Evolutionary conservation across 2,113 vertebrate species (phyloP), one percentile per base, ranked within the genome.

Genomic region (Puma concolor): DNA sequence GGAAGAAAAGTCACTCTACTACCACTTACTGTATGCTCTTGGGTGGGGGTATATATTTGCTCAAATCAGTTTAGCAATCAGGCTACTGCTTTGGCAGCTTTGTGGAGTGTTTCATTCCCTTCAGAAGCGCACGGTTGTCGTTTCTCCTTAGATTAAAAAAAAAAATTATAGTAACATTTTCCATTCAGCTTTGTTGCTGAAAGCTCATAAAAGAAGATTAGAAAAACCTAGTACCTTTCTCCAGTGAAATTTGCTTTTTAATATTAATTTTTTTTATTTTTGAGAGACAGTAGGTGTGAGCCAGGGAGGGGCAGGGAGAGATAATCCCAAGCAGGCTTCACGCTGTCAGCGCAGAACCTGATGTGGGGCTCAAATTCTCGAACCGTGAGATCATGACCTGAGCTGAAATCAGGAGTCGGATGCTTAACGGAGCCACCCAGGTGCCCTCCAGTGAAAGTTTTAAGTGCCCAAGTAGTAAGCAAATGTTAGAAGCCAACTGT

Each of bases 141-240:
- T 95, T 96, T 97, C 66, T 79, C n/a, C 38, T 84, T 36, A 82
- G 41, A 94, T 57, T 38, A 38, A 76, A 50, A 95, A 96, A 69
- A 86, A 80, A 11, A 57, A 63, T 66, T 82, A 10, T 15, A 86
- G 44, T 54, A 89, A 86, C 50, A 14, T n/a, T 94, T 93, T 86
- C 7, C 4, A 79, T 84, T 95, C 64, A 87, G 11, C 19, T 92
- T 94, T 97, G 2, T 67, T 97, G 41, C 76, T 88, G 50, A 81
- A 97, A 92, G n/a, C 54, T 87, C 54, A 50, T 90, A 81, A 31
- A 93, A 8, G 44, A 7, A 29, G 25, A 69, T 72, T 74, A 96
- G 66, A 74, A 69, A 92, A 96, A 15, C 48, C 74, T 83, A 74
- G 17, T 66, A 38, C 41, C 10, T 86, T 88, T 94, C 54, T 85